A percentile compares a stretch with the other conserved stretches of the same genome.
phyloP scores from a whole-genome alignment of 2,113 vertebrate genomes.

The Steatornis caripensis region DNA sequence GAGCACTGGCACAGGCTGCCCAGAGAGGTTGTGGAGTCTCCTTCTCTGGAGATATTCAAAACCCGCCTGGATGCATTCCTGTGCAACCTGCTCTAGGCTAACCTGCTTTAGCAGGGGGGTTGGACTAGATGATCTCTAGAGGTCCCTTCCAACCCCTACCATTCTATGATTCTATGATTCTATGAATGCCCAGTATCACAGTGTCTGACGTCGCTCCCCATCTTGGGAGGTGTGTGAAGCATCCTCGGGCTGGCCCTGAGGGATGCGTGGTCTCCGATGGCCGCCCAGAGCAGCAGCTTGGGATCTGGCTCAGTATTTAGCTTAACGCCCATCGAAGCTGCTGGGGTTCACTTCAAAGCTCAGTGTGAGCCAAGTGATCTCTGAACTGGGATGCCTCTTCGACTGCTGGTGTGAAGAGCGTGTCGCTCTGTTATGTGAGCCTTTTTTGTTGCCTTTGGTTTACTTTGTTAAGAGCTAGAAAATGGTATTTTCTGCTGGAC shows the following conservation, averaged over 20 bases:
- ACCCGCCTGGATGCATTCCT: no score
- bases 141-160: no score
- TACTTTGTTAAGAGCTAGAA: not conserved
- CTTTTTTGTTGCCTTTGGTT: not conserved
- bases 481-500: not conserved
- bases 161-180: no score
- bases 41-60: no score
- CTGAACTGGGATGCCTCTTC: not conserved
- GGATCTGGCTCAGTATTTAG: not conserved
- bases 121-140: no score
- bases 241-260: not conserved
- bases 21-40: no score
- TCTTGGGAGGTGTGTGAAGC: not conserved
- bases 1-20: no score
- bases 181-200: fast-evolving
- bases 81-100: no score
- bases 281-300: not conserved
- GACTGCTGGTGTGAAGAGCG: not conserved
- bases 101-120: no score
- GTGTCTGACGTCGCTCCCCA: not conserved
- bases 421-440: fast-evolving
- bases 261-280: fast-evolving
- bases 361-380: not conserved
- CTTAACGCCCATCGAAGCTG: fast-evolving
- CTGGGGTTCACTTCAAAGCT: not conserved